phyloP scores from a whole-genome alignment of 2,888 invertebrate genomes.

The Agapetus fuscipes region DNA sequence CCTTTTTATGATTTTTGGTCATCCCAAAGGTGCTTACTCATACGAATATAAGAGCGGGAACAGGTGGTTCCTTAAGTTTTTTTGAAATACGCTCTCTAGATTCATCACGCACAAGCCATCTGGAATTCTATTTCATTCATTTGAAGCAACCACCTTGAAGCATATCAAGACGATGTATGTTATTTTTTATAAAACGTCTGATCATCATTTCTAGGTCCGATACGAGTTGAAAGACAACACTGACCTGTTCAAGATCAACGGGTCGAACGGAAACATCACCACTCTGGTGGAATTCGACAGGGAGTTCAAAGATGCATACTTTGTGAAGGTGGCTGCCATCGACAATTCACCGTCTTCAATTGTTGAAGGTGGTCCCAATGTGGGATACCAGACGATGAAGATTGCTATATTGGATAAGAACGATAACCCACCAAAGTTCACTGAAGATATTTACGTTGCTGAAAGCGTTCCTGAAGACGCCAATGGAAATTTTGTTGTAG shows the following conservation, averaged over 20 bases:
- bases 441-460: conserved; percentile 61
- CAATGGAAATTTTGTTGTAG: conserved; percentile 71
- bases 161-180: too few species aligned
- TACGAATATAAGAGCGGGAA: too few species aligned
- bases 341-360: conserved; percentile 84
- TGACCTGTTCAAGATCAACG: conserved; percentile 75
- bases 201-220: conserved; percentile 46
- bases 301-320: conserved; percentile 75
- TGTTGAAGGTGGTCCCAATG: conserved; percentile 56
- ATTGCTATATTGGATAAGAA: conserved; percentile 94
- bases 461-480: conserved; percentile 74
- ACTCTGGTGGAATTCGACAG: conserved; percentile 76
- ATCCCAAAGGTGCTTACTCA: too few species aligned
- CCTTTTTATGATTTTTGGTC: too few species aligned
- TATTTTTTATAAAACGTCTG: too few species aligned
- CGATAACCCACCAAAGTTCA: conserved; percentile 88
- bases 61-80: too few species aligned
- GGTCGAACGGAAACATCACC: conserved; percentile 79
- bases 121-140: too few species aligned
- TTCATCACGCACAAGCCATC: too few species aligned
- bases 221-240: conserved; percentile 62
- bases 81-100: too few species aligned
- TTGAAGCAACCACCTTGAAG: too few species aligned
- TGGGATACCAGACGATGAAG: conserved; percentile 69
- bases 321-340: conserved; percentile 80